Evolutionary conservation across 2,888 invertebrate species (phyloP), one percentile per base, ranked within the genome.

Genomic region (Harmothoe impar): DNA sequence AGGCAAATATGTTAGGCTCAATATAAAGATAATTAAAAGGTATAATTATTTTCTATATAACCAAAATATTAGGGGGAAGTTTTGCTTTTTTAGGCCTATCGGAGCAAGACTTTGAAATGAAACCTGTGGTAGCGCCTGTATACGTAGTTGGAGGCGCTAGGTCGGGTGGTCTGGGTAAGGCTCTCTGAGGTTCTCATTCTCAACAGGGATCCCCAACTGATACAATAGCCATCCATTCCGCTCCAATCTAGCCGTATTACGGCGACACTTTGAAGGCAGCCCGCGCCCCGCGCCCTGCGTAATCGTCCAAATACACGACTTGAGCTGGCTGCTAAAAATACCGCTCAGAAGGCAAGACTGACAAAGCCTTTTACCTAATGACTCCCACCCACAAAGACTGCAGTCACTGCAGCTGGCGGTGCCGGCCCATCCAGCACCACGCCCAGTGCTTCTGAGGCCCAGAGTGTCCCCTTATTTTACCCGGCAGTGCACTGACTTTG

Each of bases 251-350:
- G 72, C 17, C 72, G 31, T 29, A 25, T 72, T 72, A 72, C 15
- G 72, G 5, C 31, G 25, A 72, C 72, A 72, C 72, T 72, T 72
- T 72, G 72, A 72, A 72, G 72, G 72, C 72, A 72, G 12, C 77
- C 77, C 25, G 17, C 77, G n/a, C 77, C 77, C 77, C 31, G 77
- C 31, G 29, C 17, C 43, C 35, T 0, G 23, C 81, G 43, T 81
- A 81, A 35, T 81, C 81, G 81, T 33, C 81, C 43, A 43, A 43
- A 33, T 81, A 81, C 81, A 81, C 17, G 81, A 0, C 35, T 20
- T 81, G 81, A 81, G 81, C 81, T 33, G 20, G 81, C 20, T 43
- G 81, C 81, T 81, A 81, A n/a, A 81, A 81, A 81, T 81, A 81
- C 29, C 31, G 77, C 31, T 77, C 29, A 31, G 77, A 77, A n/a